These are phyloP conservation scores for Phytoseiulus persimilis DNA, from an alignment of 2,888 invertebrate species.

Conservation along the genomic window DNA sequence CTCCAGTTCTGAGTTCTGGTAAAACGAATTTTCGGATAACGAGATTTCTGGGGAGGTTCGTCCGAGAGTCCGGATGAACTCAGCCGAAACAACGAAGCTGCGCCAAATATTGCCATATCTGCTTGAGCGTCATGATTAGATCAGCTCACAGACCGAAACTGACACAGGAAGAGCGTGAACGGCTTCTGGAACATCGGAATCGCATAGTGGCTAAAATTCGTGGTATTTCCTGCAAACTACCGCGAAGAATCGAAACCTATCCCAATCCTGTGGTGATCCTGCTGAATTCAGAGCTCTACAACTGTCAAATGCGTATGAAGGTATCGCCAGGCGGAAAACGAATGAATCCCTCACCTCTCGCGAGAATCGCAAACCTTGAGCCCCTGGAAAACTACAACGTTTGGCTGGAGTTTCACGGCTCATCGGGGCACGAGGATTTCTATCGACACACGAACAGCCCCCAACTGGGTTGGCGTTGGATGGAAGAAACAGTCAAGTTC, in stretches of 20 bases:
- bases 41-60: background rate
- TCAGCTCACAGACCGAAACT: background rate
- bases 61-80: no score
- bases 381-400: constrained; percentile 17
- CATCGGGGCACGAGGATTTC: constrained; percentile 15
- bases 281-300: constrained; percentile 15
- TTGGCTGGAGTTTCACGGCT: constrained; percentile 19
- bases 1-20: no score
- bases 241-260: background rate
- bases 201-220: background rate
- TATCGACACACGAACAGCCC: constrained; percentile 19
- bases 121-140: background rate
- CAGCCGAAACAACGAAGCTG: background rate
- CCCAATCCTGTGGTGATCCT: background rate
- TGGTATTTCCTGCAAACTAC: background rate
- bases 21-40: no score
- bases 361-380: background rate
- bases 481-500: constrained; percentile 22
- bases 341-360: background rate
- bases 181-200: constrained; percentile 5
- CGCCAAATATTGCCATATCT: background rate
- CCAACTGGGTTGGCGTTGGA: constrained; percentile 21
- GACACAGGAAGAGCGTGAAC: constrained; percentile 14
- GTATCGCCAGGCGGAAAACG: constrained; percentile 12
- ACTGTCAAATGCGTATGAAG: constrained; percentile 33